phyloP scores from a whole-genome alignment of 1,140 invertebrate species.

The Bicyclus anynana region DNA sequence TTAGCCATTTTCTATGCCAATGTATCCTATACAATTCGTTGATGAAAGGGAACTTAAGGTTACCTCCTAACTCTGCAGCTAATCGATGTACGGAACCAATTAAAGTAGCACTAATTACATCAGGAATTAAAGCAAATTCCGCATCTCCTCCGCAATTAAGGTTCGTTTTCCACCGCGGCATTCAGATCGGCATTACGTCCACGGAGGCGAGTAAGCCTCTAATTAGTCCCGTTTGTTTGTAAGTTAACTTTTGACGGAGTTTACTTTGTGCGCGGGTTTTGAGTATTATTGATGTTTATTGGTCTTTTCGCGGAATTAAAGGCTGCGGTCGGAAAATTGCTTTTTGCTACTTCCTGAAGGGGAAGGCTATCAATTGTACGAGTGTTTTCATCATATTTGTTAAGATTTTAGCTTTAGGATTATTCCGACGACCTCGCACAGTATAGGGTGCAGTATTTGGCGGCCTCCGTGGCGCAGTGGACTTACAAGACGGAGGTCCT shows the following conservation, averaged over 20 bases:
- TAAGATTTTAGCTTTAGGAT: too few relatives aligned
- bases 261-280: not conserved
- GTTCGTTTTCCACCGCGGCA: not conserved
- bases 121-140: not conserved
- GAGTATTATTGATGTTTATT: not conserved
- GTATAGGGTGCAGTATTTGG: too few relatives aligned
- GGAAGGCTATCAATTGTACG: too few relatives aligned
- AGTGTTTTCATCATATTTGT: too few relatives aligned
- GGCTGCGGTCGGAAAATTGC: not conserved
- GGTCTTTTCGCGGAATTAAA: not conserved
- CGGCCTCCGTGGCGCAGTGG: too few relatives aligned
- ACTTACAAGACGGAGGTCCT: too few relatives aligned
- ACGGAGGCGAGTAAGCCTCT: not conserved
- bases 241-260: slow-evolving; percentile 5
- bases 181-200: not conserved
- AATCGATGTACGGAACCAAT: not conserved
- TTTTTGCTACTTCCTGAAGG: not conserved
- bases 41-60: too few relatives aligned
- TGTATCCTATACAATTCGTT: too few relatives aligned
- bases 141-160: not conserved
- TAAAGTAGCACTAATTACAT: not conserved
- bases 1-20: too few relatives aligned
- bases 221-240: not conserved
- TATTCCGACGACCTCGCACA: too few relatives aligned
- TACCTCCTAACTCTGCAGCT: not conserved